Conservation (phyloP, 2,113 vertebrate genomes). For the Engraulis encrasicolus region DNA sequence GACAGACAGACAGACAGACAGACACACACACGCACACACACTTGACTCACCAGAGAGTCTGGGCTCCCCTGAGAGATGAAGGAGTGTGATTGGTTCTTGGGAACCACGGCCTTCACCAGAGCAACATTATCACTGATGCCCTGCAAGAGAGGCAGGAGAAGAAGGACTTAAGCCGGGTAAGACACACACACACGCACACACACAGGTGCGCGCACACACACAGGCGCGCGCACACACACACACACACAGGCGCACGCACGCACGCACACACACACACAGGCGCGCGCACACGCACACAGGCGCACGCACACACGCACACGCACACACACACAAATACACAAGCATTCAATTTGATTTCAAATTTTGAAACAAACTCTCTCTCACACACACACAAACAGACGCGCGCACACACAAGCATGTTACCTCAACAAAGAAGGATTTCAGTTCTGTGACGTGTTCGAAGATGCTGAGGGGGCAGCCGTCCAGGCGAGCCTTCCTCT, state of each 20-base stretch:
- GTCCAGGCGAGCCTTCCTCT: constrained; percentile 84
- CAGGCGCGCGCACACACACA: not conserved
- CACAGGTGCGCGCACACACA: not conserved
- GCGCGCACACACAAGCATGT: constrained; percentile 30
- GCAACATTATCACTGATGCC: constrained; percentile 93
- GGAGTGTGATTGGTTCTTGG: constrained; percentile 93
- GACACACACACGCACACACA: no score
- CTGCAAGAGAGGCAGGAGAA: constrained; percentile 64
- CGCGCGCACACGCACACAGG: not conserved
- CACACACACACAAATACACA: not conserved
- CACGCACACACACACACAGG: not conserved
- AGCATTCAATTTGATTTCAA: no score
- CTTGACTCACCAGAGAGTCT: constrained; percentile 89
- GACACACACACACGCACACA: not conserved
- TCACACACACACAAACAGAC: not conserved
- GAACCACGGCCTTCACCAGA: constrained; percentile 89
- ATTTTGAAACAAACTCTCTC: no score
- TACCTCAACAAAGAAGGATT: constrained; percentile 98
- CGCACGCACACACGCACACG: not conserved
- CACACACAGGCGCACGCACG: not conserved
- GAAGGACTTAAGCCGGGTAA: not conserved
- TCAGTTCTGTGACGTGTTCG: constrained; percentile 89
- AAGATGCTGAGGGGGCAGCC: constrained; percentile 86
- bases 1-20: no score
- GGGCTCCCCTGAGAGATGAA: constrained; percentile 98